These are phyloP conservation scores for Tinamus major DNA, from an alignment of 2,797 vertebrate species.

Conservation along the genomic window DNA sequence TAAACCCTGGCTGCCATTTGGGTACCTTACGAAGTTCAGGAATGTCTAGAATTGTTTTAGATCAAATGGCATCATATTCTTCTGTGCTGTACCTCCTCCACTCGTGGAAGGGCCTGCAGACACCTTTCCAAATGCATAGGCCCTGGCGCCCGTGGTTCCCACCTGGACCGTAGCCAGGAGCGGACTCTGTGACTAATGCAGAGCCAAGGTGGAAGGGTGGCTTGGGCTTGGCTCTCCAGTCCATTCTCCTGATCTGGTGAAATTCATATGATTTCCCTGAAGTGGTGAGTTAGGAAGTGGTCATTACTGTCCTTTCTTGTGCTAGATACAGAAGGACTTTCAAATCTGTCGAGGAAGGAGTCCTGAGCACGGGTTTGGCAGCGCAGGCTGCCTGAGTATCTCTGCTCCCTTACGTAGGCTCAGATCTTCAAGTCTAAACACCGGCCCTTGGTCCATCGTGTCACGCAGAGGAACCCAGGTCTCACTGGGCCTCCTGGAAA, in stretches of 20 bases:
- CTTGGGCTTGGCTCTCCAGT: background rate
- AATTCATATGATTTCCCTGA: background rate
- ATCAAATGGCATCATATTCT: background rate
- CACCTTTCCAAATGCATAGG: background rate
- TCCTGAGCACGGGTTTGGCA: background rate
- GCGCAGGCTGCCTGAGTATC: background rate
- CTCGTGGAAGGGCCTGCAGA: background rate
- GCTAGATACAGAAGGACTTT: background rate
- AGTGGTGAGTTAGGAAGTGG: background rate
- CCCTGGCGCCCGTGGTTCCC: background rate
- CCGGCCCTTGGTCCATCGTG: rapidly evolving
- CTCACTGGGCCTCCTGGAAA: background rate
- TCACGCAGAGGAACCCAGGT: background rate
- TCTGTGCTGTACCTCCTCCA: background rate
- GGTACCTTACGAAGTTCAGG: background rate
- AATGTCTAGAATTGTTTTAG: background rate
- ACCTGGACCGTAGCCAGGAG: background rate
- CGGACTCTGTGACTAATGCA: background rate
- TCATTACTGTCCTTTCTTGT: background rate
- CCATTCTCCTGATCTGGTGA: background rate
- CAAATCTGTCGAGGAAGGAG: background rate
- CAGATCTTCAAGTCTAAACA: background rate
- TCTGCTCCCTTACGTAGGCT: background rate
- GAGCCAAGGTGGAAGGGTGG: background rate
- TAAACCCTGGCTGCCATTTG: background rate